Evolutionary conservation across 2,113 vertebrate species (phyloP), one percentile per base, ranked within the genome.

Genomic region (Desmodus rotundus): DNA sequence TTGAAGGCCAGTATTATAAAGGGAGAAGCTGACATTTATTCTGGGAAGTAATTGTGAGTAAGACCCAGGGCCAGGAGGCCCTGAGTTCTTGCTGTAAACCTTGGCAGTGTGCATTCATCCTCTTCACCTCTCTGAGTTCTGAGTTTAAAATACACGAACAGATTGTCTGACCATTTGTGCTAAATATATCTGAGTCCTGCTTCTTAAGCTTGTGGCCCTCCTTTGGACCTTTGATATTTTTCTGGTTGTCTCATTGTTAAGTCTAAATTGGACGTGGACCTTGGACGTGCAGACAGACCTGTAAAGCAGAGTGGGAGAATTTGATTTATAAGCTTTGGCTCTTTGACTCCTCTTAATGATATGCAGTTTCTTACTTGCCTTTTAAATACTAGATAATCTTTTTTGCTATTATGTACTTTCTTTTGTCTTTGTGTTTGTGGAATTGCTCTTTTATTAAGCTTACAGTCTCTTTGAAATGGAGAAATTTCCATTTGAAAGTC

Each of bases 381-480:
- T 91, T 93, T 95, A 89, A 76, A 77, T 84, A 73, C 58, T 68
- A 78, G n/a, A 11, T 87, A 68, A 61, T 92, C 65, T 28, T 88
- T 20, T n/a, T 14, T 58, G 16, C 28, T 93, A 5, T 85, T 70
- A 31, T 56, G 14, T 82, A 61, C 19, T 92, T 91, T 8, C 26
- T 89, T 85, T 94, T 89, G 28, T 70, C 65, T 87, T 80, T 87
- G n/a, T 58, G 6, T 72, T 73, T 81, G n/a, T 78, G 72, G 38
- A 76, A 11, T 87, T 50, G 15, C 17, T 81, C 45, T 84, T 80
- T 80, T 87, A 56, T 92, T 67, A 84, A 93, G 45, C 12, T 93
- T 81, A 54, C 1, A 80, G 11, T 58, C 65, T 85, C 68, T 89
- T 72, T 89, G 77, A 91, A 97, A 78, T 93, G 54, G 38, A 26